A percentile compares a stretch with the other conserved stretches of the same genome.
Conservation (phyloP, 1,140 invertebrate species). For the Euura lappo region DNA sequence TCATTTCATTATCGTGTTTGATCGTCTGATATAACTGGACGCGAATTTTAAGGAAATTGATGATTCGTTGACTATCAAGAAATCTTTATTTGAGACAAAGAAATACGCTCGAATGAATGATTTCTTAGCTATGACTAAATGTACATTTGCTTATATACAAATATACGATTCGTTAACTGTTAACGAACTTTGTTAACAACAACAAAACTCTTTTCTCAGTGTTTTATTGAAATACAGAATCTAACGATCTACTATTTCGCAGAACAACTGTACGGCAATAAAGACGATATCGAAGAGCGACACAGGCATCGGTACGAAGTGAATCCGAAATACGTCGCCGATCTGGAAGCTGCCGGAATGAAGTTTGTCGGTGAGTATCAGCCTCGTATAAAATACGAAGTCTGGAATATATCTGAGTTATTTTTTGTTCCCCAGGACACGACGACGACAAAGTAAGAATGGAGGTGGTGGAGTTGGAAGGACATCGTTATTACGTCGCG, state of each 20-base stretch:
- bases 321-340: constrained; percentile 84
- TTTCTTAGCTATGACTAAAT: no score
- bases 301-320: constrained; percentile 97
- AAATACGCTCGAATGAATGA: no score
- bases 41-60: no score
- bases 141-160: no score
- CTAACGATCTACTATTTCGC: constrained; percentile 35
- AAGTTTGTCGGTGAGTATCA: constrained; percentile 82
- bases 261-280: constrained; percentile 86
- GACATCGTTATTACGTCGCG: constrained; percentile 92
- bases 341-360: constrained; percentile 83
- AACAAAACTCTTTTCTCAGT: no score
- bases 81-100: no score
- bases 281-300: constrained; percentile 88
- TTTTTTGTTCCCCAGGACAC: constrained; percentile 53
- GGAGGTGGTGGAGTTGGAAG: constrained; percentile 81
- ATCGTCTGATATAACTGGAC: no score
- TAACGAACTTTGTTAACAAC: no score
- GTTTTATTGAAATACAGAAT: no score
- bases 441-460: constrained; percentile 78
- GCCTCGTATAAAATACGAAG: not conserved
- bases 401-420: not conserved
- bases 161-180: no score
- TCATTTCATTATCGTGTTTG: no score
- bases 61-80: no score